phyloP scores from a whole-genome alignment of 64 coral and sea anemone genomes.

The Montipora foliosa region DNA sequence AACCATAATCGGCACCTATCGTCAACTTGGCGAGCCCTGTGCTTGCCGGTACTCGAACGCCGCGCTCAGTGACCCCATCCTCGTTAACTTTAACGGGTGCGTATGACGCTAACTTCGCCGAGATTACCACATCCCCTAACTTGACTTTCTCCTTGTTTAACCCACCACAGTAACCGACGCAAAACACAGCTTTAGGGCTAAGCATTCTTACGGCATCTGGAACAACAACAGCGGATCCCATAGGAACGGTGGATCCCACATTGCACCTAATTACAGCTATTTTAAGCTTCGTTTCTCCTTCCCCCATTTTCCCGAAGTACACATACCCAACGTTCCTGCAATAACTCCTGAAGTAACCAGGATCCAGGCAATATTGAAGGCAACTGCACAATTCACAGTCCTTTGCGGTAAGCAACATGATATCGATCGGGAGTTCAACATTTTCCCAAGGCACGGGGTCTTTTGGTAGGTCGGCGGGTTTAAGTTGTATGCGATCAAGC shows the following conservation, averaged over 20 bases:
- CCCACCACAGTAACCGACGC: conserved; percentile 5
- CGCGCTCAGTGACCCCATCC: neutral
- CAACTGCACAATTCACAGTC: conserved; percentile 22
- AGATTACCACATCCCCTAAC: conserved; percentile 18
- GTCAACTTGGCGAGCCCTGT: neutral
- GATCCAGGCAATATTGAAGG: neutral
- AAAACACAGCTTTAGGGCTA: neutral
- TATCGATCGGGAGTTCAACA: neutral
- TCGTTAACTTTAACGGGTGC: neutral
- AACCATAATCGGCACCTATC: neutral
- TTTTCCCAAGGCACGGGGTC: neutral
- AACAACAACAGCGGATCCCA: neutral
- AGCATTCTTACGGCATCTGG: neutral
- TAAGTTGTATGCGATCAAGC: no score
- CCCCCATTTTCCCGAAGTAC: conserved; percentile 12
- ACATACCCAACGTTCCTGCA: neutral
- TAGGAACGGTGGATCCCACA: neutral
- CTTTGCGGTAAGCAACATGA: conserved; percentile 1
- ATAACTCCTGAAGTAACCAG: neutral
- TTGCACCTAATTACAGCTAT: conserved; percentile 7
- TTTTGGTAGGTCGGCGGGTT: neutral
- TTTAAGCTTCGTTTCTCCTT: neutral
- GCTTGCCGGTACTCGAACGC: neutral
- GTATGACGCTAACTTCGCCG: conserved; percentile 1
- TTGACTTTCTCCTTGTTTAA: neutral